phyloP scores from a whole-genome alignment of 2,797 vertebrate species.

The Silurus lanzhouensis region DNA sequence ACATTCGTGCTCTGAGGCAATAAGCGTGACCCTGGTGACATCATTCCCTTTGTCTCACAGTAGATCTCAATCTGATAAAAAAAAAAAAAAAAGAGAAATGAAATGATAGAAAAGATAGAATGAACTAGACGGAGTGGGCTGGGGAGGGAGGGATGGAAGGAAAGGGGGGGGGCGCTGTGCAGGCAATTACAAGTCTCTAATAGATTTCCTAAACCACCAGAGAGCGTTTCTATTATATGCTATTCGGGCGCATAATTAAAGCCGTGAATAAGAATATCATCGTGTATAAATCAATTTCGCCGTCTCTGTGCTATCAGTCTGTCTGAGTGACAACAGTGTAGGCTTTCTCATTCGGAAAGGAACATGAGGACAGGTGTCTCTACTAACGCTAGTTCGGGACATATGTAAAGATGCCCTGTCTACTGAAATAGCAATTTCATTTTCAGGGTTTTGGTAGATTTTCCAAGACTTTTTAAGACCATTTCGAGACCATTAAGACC shows the following conservation, averaged over 20 bases:
- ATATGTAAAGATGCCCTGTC: neutral
- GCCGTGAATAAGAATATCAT: conserved; percentile 70
- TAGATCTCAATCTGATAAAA: conserved; percentile 4
- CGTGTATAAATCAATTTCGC: conserved; percentile 68
- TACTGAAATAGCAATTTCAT: neutral
- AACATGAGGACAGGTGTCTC: conserved; percentile 1
- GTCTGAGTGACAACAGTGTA: neutral
- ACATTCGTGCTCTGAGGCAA: neutral
- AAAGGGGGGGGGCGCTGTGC: neutral
- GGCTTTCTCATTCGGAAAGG: neutral
- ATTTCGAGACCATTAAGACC: no score
- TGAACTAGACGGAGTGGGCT: neutral
- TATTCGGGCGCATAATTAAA: conserved; percentile 72
- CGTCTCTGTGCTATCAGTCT: conserved; percentile 14
- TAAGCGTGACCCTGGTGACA: conserved; percentile 2
- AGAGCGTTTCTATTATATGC: conserved; percentile 52
- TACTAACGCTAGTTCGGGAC: neutral
- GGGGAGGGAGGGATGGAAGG: neutral
- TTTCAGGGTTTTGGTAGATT: no score
- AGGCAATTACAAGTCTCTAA: conserved; percentile 68
- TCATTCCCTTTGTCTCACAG: conserved; percentile 4
- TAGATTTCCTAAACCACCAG: conserved; percentile 73
- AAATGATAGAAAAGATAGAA: neutral
- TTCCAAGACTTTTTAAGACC: no score
- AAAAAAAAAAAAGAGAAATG: neutral